A percentile compares a stretch with the other conserved stretches of the same genome.
phyloP scores from a whole-genome alignment of 2,797 vertebrate species.

The Cossypha caffra region DNA sequence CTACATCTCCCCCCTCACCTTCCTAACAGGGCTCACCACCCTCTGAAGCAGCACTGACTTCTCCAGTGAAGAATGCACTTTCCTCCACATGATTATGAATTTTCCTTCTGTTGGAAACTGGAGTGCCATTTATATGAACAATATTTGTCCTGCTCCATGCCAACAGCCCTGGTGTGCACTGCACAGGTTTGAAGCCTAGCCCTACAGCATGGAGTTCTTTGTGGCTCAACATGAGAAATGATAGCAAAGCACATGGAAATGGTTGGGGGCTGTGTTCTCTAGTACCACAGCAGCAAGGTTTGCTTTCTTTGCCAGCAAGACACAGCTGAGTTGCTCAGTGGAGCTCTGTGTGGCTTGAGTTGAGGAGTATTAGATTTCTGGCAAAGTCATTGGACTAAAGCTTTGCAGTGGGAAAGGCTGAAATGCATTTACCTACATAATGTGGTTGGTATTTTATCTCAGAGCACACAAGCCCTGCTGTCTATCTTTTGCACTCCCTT shows the following conservation, averaged over 20 bases:
- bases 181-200: neutral
- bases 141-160: neutral
- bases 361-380: neutral
- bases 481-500: neutral
- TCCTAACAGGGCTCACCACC: fast-evolving
- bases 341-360: neutral
- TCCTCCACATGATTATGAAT: neutral
- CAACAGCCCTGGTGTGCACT: fast-evolving
- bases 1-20: neutral
- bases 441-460: neutral
- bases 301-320: neutral
- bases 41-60: neutral
- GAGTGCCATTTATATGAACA: neutral
- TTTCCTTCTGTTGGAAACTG: neutral
- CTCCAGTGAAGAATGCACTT: neutral
- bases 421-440: neutral
- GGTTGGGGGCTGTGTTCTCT: fast-evolving
- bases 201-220: neutral
- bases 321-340: neutral
- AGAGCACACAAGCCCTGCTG: neutral
- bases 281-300: neutral
- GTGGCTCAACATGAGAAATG: neutral
- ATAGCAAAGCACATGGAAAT: neutral
- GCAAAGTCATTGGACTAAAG: neutral
- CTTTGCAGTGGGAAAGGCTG: neutral